Conservation (phyloP, 2,113 vertebrate species). For the Rattus norvegicus region DNA sequence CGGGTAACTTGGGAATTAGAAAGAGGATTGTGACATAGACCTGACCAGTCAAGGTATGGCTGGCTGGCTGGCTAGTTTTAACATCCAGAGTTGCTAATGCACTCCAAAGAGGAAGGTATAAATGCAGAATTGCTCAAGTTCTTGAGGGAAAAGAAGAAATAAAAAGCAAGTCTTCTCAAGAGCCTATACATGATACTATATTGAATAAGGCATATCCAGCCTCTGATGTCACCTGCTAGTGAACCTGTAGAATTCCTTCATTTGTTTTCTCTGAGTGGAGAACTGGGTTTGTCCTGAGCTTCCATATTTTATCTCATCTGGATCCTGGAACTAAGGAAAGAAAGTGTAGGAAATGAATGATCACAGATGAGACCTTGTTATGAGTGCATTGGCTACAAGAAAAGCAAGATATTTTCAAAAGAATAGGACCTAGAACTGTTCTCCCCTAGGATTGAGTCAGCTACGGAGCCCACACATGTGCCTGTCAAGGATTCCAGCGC, state of each 20-base stretch:
- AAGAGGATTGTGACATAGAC: neutral
- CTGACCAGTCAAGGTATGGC: too few species aligned
- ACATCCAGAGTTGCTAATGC: neutral
- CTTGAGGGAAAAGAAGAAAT: neutral
- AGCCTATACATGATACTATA: rapidly evolving
- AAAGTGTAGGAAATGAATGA: neutral
- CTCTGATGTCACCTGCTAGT: neutral
- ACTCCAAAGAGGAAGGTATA: neutral
- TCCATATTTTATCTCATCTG: neutral
- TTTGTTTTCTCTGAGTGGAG: neutral
- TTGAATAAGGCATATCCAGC: neutral
- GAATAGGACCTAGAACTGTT: neutral
- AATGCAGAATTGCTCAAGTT: neutral
- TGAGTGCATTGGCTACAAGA: neutral
- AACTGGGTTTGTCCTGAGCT: neutral
- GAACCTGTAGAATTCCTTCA: neutral
- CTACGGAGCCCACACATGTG: neutral
- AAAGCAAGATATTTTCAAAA: neutral
- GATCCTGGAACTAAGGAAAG: neutral
- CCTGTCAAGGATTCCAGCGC: neutral
- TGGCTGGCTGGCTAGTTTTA: rapidly evolving
- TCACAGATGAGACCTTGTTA: neutral
- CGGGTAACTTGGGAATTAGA: neutral
- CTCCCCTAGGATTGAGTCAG: neutral
- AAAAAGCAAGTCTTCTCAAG: neutral